phyloP scores from a whole-genome alignment of 2,113 vertebrate genomes.

The Pygoscelis antarcticus region DNA sequence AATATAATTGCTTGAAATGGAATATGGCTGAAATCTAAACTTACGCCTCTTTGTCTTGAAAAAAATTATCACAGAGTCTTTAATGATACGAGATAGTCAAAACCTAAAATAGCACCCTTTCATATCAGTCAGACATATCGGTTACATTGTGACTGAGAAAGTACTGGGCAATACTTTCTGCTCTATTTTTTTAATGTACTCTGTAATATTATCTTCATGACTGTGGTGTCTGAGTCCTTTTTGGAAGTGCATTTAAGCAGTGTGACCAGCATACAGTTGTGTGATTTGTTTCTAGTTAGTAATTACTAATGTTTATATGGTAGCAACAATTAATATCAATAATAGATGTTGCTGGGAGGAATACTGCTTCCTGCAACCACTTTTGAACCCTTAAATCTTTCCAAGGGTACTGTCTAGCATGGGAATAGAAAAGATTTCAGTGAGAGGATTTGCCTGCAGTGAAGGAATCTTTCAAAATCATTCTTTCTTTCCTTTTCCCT shows the following conservation, averaged over 20 bases:
- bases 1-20: background rate
- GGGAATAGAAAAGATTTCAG: background rate
- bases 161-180: background rate
- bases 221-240: background rate
- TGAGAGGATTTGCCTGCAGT: background rate
- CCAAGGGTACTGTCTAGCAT: background rate
- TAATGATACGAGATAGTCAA: background rate
- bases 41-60: background rate
- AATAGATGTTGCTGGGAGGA: background rate
- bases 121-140: background rate
- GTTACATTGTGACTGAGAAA: background rate
- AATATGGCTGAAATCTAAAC: background rate
- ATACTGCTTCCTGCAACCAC: background rate
- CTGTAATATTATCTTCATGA: background rate
- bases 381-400: background rate
- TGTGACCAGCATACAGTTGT: background rate
- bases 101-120: background rate
- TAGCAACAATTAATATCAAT: background rate
- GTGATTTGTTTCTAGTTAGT: background rate
- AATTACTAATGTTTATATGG: background rate
- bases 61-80: background rate
- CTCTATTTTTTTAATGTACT: background rate
- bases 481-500: background rate
- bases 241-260: background rate
- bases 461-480: background rate